phyloP scores from a whole-genome alignment of 2,797 vertebrate species.

The Sebastes kiyomatsui region DNA sequence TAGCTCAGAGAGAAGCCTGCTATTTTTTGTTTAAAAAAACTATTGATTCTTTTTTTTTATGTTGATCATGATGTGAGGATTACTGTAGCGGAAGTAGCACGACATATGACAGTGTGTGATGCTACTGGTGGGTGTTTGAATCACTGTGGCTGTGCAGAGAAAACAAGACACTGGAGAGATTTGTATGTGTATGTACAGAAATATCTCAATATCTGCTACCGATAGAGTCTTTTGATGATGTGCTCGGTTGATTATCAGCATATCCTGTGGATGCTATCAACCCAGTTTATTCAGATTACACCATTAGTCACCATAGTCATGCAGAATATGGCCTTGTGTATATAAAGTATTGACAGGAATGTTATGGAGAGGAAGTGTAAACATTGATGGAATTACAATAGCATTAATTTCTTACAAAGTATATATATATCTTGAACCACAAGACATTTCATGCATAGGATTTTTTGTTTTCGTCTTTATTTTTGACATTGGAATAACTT shows the following conservation, averaged over 20 bases:
- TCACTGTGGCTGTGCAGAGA: conserved; percentile 46
- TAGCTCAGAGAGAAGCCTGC: conserved; percentile 54
- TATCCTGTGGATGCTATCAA: conserved; percentile 46
- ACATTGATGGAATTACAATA: conserved; percentile 75
- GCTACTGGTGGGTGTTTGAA: conserved; percentile 50
- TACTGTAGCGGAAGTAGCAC: conserved; percentile 35
- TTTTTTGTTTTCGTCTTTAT: conserved; percentile 61
- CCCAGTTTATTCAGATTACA: conserved; percentile 59
- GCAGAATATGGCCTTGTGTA: conserved; percentile 70
- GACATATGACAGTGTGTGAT: conserved; percentile 29
- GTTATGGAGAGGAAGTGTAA: conserved; percentile 70
- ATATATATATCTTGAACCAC: conserved; percentile 75
- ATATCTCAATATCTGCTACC: conserved; percentile 50
- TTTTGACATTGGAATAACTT: conserved; percentile 68
- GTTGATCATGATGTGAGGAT: conserved; percentile 36
- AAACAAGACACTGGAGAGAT: conserved; percentile 49
- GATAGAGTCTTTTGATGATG: conserved; percentile 36
- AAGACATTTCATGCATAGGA: conserved; percentile 81
- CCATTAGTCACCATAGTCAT: conserved; percentile 66
- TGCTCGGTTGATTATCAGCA: conserved; percentile 50
- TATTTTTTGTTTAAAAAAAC: conserved; percentile 13
- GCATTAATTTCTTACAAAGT: conserved; percentile 72
- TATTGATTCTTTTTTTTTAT: conserved; percentile 20
- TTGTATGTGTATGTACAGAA: conserved; percentile 30
- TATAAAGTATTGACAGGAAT: conserved; percentile 65